Conservation (phyloP, 2,797 vertebrate species). For the Caiman crocodilus region DNA sequence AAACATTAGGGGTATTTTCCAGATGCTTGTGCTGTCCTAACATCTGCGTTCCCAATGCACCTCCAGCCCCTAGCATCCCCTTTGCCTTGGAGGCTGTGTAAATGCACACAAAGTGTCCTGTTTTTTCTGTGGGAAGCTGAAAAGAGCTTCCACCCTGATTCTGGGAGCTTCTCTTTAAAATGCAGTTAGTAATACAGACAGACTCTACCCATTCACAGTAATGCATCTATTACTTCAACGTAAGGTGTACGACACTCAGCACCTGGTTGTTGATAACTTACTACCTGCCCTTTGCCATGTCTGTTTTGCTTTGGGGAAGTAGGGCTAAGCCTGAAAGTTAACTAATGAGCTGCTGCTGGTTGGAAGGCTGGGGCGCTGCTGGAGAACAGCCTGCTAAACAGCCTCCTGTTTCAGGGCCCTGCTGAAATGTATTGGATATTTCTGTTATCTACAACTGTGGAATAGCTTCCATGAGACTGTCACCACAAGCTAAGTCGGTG, state of each 20-base stretch:
- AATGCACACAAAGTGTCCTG: no score
- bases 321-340: background rate
- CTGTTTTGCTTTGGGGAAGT: background rate
- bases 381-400: background rate
- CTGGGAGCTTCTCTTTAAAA: background rate
- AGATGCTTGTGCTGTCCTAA: no score
- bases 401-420: fast-evolving
- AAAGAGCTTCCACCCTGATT: background rate
- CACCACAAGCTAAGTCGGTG: background rate
- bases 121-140: background rate
- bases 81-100: no score
- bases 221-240: no score
- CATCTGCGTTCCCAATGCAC: no score
- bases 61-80: no score
- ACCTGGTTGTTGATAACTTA: no score
- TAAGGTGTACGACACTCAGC: no score
- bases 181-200: background rate
- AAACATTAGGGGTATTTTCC: background rate
- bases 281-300: background rate
- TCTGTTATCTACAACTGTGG: background rate
- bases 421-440: background rate
- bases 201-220: background rate
- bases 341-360: no score
- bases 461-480: no score
- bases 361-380: no score